Conservation (phyloP, 2,797 vertebrate genomes). For the Delichon dasypus region DNA sequence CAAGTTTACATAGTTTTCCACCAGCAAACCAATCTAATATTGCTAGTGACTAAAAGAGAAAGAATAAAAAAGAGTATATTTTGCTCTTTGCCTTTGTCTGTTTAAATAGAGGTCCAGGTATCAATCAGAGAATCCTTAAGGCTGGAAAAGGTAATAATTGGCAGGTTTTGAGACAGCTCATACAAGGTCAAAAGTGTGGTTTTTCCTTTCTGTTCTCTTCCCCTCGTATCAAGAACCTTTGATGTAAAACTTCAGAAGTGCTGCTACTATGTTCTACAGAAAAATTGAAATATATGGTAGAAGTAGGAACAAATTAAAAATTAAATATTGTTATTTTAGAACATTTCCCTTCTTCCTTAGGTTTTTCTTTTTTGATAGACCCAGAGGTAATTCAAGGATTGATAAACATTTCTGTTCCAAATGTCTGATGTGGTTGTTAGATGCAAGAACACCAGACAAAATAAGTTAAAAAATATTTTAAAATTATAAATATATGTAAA, state of each 20-base stretch:
- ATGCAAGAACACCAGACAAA: neutral
- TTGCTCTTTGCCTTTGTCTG: neutral
- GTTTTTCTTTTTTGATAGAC: neutral
- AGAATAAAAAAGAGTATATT: neutral
- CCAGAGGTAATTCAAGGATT: neutral
- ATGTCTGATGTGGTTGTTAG: neutral
- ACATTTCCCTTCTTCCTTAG: neutral
- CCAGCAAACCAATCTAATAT: neutral
- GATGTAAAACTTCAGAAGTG: neutral
- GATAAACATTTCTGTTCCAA: neutral
- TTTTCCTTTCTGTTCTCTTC: neutral
- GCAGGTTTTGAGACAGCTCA: neutral
- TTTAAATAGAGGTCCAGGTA: neutral
- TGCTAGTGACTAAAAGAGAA: neutral
- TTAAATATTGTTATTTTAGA: neutral
- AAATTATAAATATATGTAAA: neutral
- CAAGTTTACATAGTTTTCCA: neutral
- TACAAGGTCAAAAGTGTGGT: neutral
- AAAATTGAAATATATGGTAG: neutral
- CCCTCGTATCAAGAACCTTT: neutral
- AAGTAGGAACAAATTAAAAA: neutral
- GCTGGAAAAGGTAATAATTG: neutral
- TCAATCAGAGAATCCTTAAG: fast-evolving
- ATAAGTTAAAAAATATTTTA: fast-evolving
- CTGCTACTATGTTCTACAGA: neutral